Evolutionary conservation across 2,113 vertebrate species (phyloP), one percentile per base, ranked within the genome.

Genomic region (Chaetodon auriga): DNA sequence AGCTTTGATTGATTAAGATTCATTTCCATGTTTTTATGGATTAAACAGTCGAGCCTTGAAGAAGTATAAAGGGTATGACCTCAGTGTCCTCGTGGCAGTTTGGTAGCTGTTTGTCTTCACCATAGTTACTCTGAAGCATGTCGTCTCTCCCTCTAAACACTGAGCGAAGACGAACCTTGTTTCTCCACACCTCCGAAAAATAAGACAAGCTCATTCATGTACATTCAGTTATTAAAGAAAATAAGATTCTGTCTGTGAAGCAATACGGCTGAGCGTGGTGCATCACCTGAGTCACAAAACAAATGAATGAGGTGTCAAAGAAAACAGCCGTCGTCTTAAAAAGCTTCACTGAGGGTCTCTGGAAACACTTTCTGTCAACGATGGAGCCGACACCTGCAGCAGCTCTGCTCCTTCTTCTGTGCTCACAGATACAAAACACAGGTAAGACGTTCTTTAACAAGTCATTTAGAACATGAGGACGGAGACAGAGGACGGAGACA

Each of bases 161-260:
- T 46, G 69, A 55, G 53, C 43, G 35, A 1, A 60, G 25, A 60
- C 69, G 5, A 57, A 57, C 36, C 25, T 46, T 43, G 70, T 73
- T 36, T 61, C 19, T 18, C 18, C 46, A 53, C 61, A 19, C 35
- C 41, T 41, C 10, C 0, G 7, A 48, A 38, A 51, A 62, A 5
- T 5, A 41, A 64, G n/a, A 45, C 74, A 55, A 30, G 61, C n/a
- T 45, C 36, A 54, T 45, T 64, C 36, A 51, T 2, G 45, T 23
- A 4, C 43, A n/a, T 7, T 46, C 54, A 38, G 30, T 63, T 23
- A 75, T 75, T 75, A 75, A 54, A 30, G 35, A 51, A 43, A 75
- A 61, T 51, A 23, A 23, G 30, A 23, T 23, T 38, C 1, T 25
- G 14, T 57, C 35, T 16, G 15, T 36, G 30, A 61, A 35, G 57